Evolutionary conservation across 2,797 vertebrate species (phyloP), one percentile per base, ranked within the genome.

Genomic region (Rhynchotus rufescens): DNA sequence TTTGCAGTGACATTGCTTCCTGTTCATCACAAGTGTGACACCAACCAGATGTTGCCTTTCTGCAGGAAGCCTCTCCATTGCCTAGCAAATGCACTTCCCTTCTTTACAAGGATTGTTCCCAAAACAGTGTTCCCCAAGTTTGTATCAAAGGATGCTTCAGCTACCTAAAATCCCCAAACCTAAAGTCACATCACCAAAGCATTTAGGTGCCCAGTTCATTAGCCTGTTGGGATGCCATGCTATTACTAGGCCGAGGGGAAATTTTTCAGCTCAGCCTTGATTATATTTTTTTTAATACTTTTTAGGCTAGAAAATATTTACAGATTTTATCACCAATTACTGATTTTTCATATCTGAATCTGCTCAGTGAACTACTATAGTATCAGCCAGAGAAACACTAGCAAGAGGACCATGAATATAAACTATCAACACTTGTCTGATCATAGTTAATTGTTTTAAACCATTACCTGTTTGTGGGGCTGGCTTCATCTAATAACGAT

Each of bases 1-100:
- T 82, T 71, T 73, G 52, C 52, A 72, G 22, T 44, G 78, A 80
- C 25, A 71, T 10, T 54, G 49, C 44, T 86, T 61, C 28, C 54
- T 51, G 72, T 83, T 80, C 40, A 65, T 90, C 69, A 65, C 8
- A 61, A 28, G 0, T 54, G 34, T n/a, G 68, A 92, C 79, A 78
- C 21, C 54, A n/a, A 52, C 68, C 88, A 94, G 84, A 95, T 84
- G 66, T 30, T 71, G 47, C 34, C 72, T 75, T 66, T 75, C 54
- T 15, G 23, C 4, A 73, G 84, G 83, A 93, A 80, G 62, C 26
- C 16, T 78, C 40, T 74, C 40, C 54, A n/a, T 30, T 73, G 59
- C 75, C 61, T 75, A 68, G 56, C 30, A 92, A 74, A 73, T 15
- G 66, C 0, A 2, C 30, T 78, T 60, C 45, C 34, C 52, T 72